These are phyloP conservation scores for Xestia rhomboidea DNA, from an alignment of 2,888 invertebrate genomes.

Conservation along the genomic window DNA sequence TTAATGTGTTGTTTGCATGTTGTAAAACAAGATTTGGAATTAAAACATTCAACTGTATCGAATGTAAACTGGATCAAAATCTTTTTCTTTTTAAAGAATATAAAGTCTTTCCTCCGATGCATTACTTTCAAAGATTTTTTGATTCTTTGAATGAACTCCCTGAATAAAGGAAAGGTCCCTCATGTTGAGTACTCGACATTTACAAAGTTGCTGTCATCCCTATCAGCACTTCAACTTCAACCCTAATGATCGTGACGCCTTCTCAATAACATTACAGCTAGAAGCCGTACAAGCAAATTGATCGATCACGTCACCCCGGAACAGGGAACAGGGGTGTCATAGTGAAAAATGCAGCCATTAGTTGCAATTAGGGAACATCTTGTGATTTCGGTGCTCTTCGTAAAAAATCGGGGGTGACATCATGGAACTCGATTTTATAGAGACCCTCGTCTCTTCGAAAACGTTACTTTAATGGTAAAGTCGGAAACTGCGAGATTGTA, in stretches of 20 bases:
- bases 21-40: not conserved
- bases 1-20: not conserved
- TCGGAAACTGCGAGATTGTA: not conserved
- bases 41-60: not conserved
- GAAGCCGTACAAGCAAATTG: constrained; percentile 65
- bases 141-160: not conserved
- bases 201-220: constrained; percentile 13
- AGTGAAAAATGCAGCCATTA: constrained; percentile 72
- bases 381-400: constrained; percentile 22
- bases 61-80: too few relatives aligned
- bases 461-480: not conserved
- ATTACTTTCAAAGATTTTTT: not conserved
- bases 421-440: not conserved
- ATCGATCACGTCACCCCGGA: constrained; percentile 72
- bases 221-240: constrained; percentile 21
- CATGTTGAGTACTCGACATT: not conserved
- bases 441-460: not conserved
- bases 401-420: constrained; percentile 27
- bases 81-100: not conserved
- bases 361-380: constrained; percentile 65
- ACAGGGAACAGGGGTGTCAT: constrained; percentile 28
- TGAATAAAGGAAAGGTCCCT: not conserved
- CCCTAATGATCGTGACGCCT: constrained; percentile 41
- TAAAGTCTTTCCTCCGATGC: not conserved
- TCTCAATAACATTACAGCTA: constrained; percentile 44